Evolutionary conservation across 1,140 invertebrate species (phyloP).

Genomic region (Pogonomyrmex barbatus): DNA sequence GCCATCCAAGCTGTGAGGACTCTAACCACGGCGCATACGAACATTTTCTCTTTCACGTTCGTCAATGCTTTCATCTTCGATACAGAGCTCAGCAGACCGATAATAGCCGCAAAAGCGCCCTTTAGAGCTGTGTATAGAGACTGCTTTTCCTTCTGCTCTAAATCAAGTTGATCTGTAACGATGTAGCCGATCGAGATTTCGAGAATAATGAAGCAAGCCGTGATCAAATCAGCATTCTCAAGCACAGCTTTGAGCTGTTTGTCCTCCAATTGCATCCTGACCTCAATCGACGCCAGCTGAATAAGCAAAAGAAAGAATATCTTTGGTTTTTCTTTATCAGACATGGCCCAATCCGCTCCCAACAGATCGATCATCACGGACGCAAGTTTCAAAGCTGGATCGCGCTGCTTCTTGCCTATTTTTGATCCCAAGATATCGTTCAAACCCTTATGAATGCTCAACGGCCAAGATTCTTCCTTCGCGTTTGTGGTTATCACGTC

Average conservation of each 20-base stretch:
- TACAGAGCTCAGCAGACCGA: conserved; percentile 91
- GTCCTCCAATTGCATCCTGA: conserved; percentile 96
- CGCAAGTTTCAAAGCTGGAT: conserved; percentile 94
- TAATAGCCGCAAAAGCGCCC: conserved; percentile 94
- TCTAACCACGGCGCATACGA: conserved; percentile 93
- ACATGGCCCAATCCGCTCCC: conserved; percentile 94
- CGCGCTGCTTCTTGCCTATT: conserved; percentile 94
- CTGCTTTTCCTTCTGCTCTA: conserved; percentile 96
- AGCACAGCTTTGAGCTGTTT: conserved; percentile 92
- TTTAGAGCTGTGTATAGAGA: conserved; percentile 96
- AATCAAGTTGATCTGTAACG: conserved; percentile 91
- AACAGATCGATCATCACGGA: conserved; percentile 92
- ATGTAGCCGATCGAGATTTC: conserved; percentile 94
- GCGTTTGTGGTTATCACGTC: conserved; percentile 88
- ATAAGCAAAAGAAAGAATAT: conserved; percentile 94
- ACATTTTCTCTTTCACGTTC: conserved; percentile 90
- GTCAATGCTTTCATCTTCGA: conserved; percentile 90
- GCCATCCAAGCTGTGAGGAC: conserved; percentile 95
- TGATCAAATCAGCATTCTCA: conserved; percentile 91
- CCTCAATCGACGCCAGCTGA: conserved; percentile 95
- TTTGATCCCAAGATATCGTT: conserved; percentile 94
- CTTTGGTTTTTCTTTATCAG: conserved; percentile 92
- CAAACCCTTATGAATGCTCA: conserved; percentile 92
- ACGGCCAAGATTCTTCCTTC: conserved; percentile 91
- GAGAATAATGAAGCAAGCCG: conserved; percentile 93